Evolutionary conservation across 1,140 invertebrate species (phyloP), one percentile per base, ranked within the genome.

Genomic region (Conopomorpha cramerella): DNA sequence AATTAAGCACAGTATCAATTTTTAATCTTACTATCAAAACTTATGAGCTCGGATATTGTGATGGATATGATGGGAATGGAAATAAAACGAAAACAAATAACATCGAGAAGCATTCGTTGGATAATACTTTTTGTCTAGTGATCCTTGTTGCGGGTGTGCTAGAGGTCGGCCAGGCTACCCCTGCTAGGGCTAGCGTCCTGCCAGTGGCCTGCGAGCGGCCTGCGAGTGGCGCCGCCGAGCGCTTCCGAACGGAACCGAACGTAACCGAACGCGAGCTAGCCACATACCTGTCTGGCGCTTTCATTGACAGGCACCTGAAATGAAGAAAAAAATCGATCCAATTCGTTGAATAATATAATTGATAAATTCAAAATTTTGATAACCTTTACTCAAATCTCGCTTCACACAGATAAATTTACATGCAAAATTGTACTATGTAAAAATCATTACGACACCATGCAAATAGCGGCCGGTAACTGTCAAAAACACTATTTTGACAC

Each of bases 291-390:
- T 84, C 82, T 71, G 81, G 82, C 80, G 82, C 81, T 81, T 84
- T 84, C 80, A 83, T 82, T 80, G 82, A 84, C 82, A 84, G 81
- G 81, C 81, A 84, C 82, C 82, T 84, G 82, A 79, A 84, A 84
- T 81, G 78, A 83, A 81, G 74, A 80, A 79, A 79, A 72, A 78
- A 79, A 70, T 74, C 77, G 63, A 74, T 77, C 77, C 77, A 79
- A 78, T 77, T 79, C 73, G 70, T 73, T 79, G 68, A 72, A 76
- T 61, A 72, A 57, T 64, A 61, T 53, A 68, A 72, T n/a, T n/a
- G 4, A 25, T 63, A 60, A 63, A 66, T 45, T 45, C 41, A 50
- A 48, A 57, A 67, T 56, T 57, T 55, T 61, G 38, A 18, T 11
- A 43, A 38, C 37, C 43, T 47, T 39, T 43, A 31, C 29, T 19